Conservation (phyloP, 2,888 invertebrate species). For the Drosophila merina region DNA sequence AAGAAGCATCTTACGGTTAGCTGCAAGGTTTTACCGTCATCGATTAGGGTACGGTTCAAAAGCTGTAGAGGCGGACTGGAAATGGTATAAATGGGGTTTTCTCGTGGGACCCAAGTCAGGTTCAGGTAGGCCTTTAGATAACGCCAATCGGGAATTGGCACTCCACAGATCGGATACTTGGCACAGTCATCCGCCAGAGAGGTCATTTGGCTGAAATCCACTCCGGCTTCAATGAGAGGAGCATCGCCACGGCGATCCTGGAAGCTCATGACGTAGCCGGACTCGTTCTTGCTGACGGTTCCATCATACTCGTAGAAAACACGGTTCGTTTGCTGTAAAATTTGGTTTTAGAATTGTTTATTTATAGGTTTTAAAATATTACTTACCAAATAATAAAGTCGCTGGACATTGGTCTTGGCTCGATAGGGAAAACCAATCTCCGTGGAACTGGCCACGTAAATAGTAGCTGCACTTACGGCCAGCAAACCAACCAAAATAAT, state of each 20-base stretch:
- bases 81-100: constrained; percentile 51
- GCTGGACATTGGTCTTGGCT: constrained; percentile 84
- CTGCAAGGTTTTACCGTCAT: constrained; percentile 47
- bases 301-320: constrained; percentile 82
- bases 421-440: constrained; percentile 86
- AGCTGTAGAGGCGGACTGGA: constrained; percentile 57
- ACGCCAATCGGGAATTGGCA: constrained; percentile 71
- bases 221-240: constrained; percentile 42
- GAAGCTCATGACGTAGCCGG: constrained; percentile 84
- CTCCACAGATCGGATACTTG: constrained; percentile 72
- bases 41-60: constrained; percentile 54
- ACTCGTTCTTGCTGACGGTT: constrained; percentile 81
- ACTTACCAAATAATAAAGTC: constrained; percentile 85
- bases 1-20: constrained; percentile 59
- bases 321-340: constrained; percentile 84
- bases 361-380: background rate
- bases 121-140: constrained; percentile 44
- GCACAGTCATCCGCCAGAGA: constrained; percentile 58
- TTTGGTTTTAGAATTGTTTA: too few relatives aligned
- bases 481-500: constrained; percentile 42
- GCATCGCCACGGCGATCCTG: constrained; percentile 81
- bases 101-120: constrained; percentile 64
- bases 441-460: constrained; percentile 81
- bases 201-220: constrained; percentile 58
- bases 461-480: constrained; percentile 23